Base-by-base conservation (phyloP, 2,888 invertebrate genomes). In the Helicoverpa assulta region DNA sequence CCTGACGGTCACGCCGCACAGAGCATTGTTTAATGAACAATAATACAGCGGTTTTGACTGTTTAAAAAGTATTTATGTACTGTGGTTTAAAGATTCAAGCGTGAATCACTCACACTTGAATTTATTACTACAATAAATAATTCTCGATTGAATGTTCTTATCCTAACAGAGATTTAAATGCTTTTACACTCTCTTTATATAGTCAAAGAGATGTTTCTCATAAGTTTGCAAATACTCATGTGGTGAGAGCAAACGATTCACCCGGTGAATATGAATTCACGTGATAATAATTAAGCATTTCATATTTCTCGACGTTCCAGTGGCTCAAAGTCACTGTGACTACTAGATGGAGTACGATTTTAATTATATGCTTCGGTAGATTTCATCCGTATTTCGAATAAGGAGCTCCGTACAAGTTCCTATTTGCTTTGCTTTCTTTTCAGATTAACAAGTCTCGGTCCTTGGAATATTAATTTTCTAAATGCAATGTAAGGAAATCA, bases 1-100 rank as follows among this genome's bases (percentile, higher is more conserved):
- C 88, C 88, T 87, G 84, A 90, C 87, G 90, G 92, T 92, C 93
- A 91, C 92, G 92, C 84, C 88, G 90, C 80, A 83, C 76, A 86
- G 78, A 86, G 88, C 91, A 91, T 91, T 92, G 91, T 93, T 90
- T 90, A 86, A 86, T n/a, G 75, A 37, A 3, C 67, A 4, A 63
- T 65, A 68, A 52, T 18, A 14, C 0, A 21, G 83, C 81, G 76
- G n/a, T 50, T 60, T 54, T 55, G 33, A 8, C 29, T 1, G 6
- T 21, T 69, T 37, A 21, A 7, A 26, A n/a, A 47, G n/a, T n/a
- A 47, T 7, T 47, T 47, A 7, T n/a, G 16, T n/a, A 6, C 10
- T 33, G 6, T n/a, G n/a, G 10, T 47, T 47, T 40, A 0, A 40
- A 40, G 40, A 12, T 10, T 40, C 10, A 40, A 40, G 40, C 14